Base-by-base conservation (phyloP, 2,888 invertebrate genomes). In the Andrena minutula region DNA sequence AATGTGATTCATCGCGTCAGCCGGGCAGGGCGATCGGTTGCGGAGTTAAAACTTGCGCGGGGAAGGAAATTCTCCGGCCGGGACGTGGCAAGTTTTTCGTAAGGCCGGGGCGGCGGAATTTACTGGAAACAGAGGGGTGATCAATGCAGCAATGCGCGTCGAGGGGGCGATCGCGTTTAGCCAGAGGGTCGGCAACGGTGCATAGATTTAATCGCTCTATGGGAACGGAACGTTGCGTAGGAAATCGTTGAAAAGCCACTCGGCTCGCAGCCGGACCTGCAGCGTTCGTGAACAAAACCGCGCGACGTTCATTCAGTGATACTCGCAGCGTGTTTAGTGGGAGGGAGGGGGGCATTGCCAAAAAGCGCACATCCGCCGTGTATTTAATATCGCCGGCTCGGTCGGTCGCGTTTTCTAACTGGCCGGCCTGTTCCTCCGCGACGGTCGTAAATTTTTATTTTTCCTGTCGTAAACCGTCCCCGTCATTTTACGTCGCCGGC, bases 121-220 rank as follows among this genome's bases (percentile, higher is more conserved):
- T 69, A 70, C 73, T 79, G 73, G 60, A 79, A 63, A 83, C 75
- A 63, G 56, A 75, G 78, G 84, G 84, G 83, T 83, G 79, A 84
- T 70, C 70, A 63, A 64, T 81, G 77, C 63, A 49, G 84, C 83
- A 81, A 78, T 83, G 84, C 81, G 83, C 83, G 68, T 74, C 77
- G 68, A 83, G 85, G 81, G 41, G 83, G 76, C 85, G 76, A 72
- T 82, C 75, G 53, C 51, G 64, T 70, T 82, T 69, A 75, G 75
- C 73, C 56, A 58, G 80, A 83, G 86, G 87, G 87, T 87, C 85
- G 83, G 83, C 87, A 87, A 85, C 87, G 87, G 87, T 87, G 87
- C 87, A 87, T 87, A 87, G 87, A 86, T 87, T 84, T 87, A 83
- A 85, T 86, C 87, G 85, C 69, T 85, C 83, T 86, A 82, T 87